These are phyloP conservation scores for Microctenopoma stevenorrisi DNA, from an alignment of 2,797 vertebrate species.

Conservation along the genomic window DNA sequence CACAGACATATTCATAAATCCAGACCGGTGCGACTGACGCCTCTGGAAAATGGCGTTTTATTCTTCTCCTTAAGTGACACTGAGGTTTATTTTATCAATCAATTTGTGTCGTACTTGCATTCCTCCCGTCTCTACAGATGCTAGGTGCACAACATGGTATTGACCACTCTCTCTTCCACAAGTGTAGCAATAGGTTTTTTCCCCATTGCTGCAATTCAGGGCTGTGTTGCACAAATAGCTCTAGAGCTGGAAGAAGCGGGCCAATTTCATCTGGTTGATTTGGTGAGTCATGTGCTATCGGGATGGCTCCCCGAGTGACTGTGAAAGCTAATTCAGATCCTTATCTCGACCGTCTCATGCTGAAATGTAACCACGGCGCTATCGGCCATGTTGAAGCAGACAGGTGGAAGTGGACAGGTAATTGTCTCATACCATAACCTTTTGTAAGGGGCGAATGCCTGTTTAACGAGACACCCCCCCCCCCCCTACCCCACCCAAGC, in stretches of 20 bases:
- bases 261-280: slow-evolving; percentile 77
- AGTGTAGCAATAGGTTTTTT: slow-evolving; percentile 39
- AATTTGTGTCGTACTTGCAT: slow-evolving; percentile 32
- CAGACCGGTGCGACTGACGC: slow-evolving; percentile 9
- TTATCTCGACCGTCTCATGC: slow-evolving; percentile 80
- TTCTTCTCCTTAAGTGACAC: slow-evolving; percentile 24
- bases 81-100: slow-evolving; percentile 36
- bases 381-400: slow-evolving; percentile 70
- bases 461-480: slow-evolving; percentile 46
- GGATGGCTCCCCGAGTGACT: slow-evolving; percentile 71
- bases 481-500: neutral
- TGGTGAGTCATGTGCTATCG: slow-evolving; percentile 76
- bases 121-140: slow-evolving; percentile 19
- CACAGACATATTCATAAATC: slow-evolving; percentile 31
- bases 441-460: slow-evolving; percentile 68
- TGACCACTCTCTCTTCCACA: slow-evolving; percentile 50
- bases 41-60: slow-evolving; percentile 2
- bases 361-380: slow-evolving; percentile 65
- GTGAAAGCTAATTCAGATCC: slow-evolving; percentile 84
- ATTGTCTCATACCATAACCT: slow-evolving; percentile 76
- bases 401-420: slow-evolving; percentile 73
- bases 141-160: slow-evolving; percentile 28
- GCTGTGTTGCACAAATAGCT: slow-evolving; percentile 71
- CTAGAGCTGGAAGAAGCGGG: slow-evolving; percentile 73
- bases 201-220: slow-evolving; percentile 59